Conservation (phyloP, 2,888 invertebrate genomes). For the Chymomyza amoena region DNA sequence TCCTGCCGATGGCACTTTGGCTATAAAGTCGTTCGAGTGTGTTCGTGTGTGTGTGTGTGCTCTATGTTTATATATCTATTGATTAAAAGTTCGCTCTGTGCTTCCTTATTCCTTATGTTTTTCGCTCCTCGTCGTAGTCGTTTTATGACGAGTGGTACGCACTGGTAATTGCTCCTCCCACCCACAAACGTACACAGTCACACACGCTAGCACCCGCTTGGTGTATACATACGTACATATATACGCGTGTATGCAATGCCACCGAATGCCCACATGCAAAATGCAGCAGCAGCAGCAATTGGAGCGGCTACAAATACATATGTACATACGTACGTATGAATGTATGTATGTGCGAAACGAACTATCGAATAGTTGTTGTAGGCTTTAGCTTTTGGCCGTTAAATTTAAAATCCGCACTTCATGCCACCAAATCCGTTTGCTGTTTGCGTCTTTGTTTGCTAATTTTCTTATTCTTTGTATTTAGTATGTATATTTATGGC, state of each 20-base stretch:
- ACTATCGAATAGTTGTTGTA: background rate
- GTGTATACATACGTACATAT: background rate
- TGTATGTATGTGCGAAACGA: background rate
- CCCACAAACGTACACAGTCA: background rate
- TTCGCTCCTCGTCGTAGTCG: slow-evolving; percentile 26
- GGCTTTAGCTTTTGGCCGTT: background rate
- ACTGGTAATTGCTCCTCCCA: slow-evolving; percentile 43
- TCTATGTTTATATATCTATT: slow-evolving; percentile 55
- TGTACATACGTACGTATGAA: too few relatives aligned
- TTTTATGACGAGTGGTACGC: slow-evolving; percentile 32
- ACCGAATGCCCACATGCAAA: slow-evolving; percentile 21
- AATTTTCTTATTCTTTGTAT: background rate
- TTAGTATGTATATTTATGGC: background rate
- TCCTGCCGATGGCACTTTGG: slow-evolving; percentile 21
- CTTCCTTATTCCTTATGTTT: slow-evolving; percentile 52
- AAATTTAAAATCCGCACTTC: background rate
- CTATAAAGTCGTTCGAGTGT: slow-evolving; percentile 5
- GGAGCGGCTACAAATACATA: slow-evolving; percentile 17
- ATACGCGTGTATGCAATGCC: background rate
- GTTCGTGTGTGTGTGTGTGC: slow-evolving; percentile 21
- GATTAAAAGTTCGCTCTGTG: slow-evolving; percentile 62
- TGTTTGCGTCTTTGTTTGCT: background rate
- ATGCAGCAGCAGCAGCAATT: slow-evolving; percentile 19
- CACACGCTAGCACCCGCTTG: slow-evolving; percentile 3
- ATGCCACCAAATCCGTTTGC: background rate